Evolutionary conservation across 2,113 vertebrate genomes (phyloP), one percentile per base, ranked within the genome.

Genomic region (Muscicapa adusta): DNA sequence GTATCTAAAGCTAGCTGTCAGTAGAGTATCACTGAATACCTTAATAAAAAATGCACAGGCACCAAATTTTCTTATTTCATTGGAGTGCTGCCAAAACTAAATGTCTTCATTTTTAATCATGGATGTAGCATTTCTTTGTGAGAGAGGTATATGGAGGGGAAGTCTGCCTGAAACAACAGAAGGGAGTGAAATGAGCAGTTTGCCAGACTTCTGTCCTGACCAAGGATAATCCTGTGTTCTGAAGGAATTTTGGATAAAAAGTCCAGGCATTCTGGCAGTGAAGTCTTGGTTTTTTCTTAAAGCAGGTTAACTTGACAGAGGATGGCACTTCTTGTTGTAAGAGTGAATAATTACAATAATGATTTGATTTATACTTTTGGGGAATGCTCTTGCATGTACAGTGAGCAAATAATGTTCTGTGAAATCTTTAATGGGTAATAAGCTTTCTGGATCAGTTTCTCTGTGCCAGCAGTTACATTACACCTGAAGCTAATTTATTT

Each of bases 201-300:
- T 61, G 65, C 79, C 82, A 60, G 34, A 85, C 15, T 92, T 92
- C 67, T 89, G 22, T 93, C 74, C 85, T 76, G 45, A 58, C 42
- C 60, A 34, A 56, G 84, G 74, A 80, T 89, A 94, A 89, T 78
- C 20, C 36, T 70, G 33, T 82, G 26, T 76, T 78, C 53, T 75
- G 61, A 91, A 74, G 19, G 71, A 88, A n/a, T 72, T 89, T 54
- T 82, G 74, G 63, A 93, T 89, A 87, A 89, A 82, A 96, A 70
- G 62, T 89, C 74, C 54, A 85, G 88, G 89, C 62, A 43, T 89
- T 88, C 77, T 96, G 61, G 38, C 77, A 76, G 66, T 38, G 33
- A 79, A 58, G 34, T 45, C 38, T 60, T 89, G 31, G 29, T 76
- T 25, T 60, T 65, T 54, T 62, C 74, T 54, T 51, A 18, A n/a